Evolutionary conservation across 2,113 vertebrate genomes (phyloP), one percentile per base, ranked within the genome.

Genomic region (Raphicerus campestris): DNA sequence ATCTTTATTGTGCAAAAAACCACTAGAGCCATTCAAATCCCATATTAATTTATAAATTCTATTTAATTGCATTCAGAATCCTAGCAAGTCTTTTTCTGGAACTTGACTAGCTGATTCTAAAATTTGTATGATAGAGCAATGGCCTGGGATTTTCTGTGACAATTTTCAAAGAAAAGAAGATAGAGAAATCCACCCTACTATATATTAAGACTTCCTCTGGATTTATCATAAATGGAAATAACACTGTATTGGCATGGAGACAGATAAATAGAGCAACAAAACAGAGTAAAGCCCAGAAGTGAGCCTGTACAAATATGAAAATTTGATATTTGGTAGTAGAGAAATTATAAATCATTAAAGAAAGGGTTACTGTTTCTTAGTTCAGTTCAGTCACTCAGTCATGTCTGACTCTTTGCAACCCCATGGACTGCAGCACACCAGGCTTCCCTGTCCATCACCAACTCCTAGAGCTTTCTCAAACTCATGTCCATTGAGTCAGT

Each of bases 31-130:
- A 55, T 89, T 96, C 61, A 83, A 82, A 83, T 89, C 2, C 20
- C n/a, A 84, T 95, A 70, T 63, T 91, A 83, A 61, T 70, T 87
- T 90, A 93, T 78, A 87, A 84, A 39, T 97, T 88, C 32, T 45
- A 77, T 84, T 94, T 47, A 49, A 10, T 83, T 77, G 7, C 63
- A 75, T 22, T 70, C 87, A 83, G 75, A 97, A 96, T 96, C 26
- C 14, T 35, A 83, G 51, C 20, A 91, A 70, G 24, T 80, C 15
- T 90, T 92, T 83, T 49, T 47, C 45, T 90, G 42, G 15, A 87
- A 84, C 53, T 75, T 84, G 35, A 81, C 39, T 84, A 83, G 28
- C 19, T 78, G 20, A 53, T 83, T 92, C 14, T 89, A 93, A 93
- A 94, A 66, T 94, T 5, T 94, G 17, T 53, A 3, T 83, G 49